phyloP scores from a whole-genome alignment of 2,113 vertebrate genomes.

The Bostrychus sinensis region DNA sequence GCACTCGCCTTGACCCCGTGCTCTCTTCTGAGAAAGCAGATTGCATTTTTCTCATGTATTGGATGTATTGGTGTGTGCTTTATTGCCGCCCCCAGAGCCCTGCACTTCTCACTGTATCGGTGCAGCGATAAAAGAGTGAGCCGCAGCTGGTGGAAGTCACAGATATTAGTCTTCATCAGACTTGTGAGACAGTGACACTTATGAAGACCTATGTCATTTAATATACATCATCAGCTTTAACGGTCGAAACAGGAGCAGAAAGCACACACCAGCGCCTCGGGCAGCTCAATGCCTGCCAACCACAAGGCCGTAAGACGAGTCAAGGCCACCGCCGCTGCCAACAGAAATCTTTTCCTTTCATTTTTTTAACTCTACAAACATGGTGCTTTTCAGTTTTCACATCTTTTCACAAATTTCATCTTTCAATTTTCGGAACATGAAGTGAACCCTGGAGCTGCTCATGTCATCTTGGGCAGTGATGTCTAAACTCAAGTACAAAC shows the following conservation, averaged over 20 bases:
- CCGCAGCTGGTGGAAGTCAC: constrained; percentile 43
- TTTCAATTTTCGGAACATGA: neutral
- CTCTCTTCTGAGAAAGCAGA: constrained; percentile 29
- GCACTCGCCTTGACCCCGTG: constrained; percentile 54
- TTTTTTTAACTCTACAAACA: neutral
- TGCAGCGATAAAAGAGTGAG: constrained; percentile 52
- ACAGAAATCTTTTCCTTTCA: constrained; percentile 10
- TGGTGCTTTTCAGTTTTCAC: neutral
- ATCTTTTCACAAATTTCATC: neutral
- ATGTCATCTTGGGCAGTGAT: neutral
- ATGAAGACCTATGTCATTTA: constrained; percentile 78
- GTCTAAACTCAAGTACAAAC: neutral
- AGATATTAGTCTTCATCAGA: constrained; percentile 74
- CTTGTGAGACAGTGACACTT: constrained; percentile 65
- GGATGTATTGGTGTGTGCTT: constrained; percentile 42
- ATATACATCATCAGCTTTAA: constrained; percentile 63
- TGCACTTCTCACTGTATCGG: constrained; percentile 39
- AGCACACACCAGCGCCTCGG: constrained; percentile 33
- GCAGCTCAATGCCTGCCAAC: constrained; percentile 49
- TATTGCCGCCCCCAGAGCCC: constrained; percentile 28
- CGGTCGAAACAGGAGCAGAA: constrained; percentile 45
- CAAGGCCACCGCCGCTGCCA: constrained; percentile 24
- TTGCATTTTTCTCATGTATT: constrained; percentile 24
- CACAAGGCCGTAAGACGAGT: constrained; percentile 41
- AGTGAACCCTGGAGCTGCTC: neutral